phyloP scores from a whole-genome alignment of 1,140 invertebrate species.

The Sycobia sp. region DNA sequence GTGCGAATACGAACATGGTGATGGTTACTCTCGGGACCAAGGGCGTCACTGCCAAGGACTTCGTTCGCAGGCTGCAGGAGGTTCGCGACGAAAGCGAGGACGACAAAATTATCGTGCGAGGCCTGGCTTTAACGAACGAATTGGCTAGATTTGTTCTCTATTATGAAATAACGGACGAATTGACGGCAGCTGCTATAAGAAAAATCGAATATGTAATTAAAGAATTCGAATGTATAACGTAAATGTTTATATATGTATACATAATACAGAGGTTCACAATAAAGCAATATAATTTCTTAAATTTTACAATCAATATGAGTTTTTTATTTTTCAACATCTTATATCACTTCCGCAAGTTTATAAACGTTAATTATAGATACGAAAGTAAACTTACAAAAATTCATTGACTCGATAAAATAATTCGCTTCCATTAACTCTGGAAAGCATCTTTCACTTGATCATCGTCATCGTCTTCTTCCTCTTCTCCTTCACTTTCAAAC shows the following conservation, averaged over 20 bases:
- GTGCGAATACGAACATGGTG: conserved; percentile 80
- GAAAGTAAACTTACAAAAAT: conserved; percentile 16
- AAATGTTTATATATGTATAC: neutral
- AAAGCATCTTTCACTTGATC: conserved; percentile 67
- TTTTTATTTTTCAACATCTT: too few relatives aligned
- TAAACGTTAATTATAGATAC: too few relatives aligned
- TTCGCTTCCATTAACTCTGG: conserved; percentile 50
- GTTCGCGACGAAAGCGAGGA: conserved; percentile 62
- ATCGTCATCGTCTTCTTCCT: conserved; percentile 83
- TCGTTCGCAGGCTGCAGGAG: conserved; percentile 64
- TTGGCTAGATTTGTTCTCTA: conserved; percentile 71
- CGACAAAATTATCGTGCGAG: conserved; percentile 62
- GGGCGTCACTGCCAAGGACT: conserved; percentile 58
- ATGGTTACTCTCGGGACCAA: conserved; percentile 67
- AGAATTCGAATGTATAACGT: conserved; percentile 41
- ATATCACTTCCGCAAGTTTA: too few relatives aligned
- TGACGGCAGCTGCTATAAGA: conserved; percentile 67
- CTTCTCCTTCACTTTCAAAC: conserved; percentile 96
- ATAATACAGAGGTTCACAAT: too few relatives aligned
- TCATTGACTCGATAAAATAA: conserved; percentile 22
- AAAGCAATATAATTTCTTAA: too few relatives aligned
- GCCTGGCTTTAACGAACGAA: conserved; percentile 61
- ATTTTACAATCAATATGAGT: too few relatives aligned
- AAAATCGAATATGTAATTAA: conserved; percentile 69
- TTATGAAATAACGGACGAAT: conserved; percentile 69